Conservation (phyloP, 2,888 invertebrate species). For the Andrena fulva region DNA sequence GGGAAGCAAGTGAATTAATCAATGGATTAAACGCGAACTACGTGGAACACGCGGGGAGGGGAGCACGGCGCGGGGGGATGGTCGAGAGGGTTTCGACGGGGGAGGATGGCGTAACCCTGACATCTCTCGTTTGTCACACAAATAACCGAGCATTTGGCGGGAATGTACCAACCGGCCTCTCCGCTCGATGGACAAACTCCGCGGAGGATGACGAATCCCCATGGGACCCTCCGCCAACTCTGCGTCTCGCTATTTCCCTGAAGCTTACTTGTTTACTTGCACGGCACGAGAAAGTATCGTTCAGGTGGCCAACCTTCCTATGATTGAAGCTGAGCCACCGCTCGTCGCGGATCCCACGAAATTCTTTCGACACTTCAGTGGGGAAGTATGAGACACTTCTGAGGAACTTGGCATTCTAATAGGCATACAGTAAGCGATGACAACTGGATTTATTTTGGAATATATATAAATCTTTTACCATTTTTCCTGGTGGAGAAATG, state of each 20-base stretch:
- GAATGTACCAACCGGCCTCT: slow-evolving; percentile 65
- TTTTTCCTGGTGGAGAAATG: no score
- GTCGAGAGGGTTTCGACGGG: slow-evolving; percentile 52
- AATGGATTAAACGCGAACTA: slow-evolving; percentile 81
- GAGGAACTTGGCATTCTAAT: no score
- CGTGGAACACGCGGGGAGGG: slow-evolving; percentile 65
- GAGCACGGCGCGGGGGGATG: slow-evolving; percentile 40
- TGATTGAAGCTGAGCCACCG: neutral
- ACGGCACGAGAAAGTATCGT: slow-evolving; percentile 33
- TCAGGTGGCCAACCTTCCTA: neutral
- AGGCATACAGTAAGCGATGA: no score
- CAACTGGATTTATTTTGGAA: no score
- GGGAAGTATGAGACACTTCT: no score
- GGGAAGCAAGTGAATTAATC: slow-evolving; percentile 82
- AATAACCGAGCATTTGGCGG: slow-evolving; percentile 83
- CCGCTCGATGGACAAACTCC: slow-evolving; percentile 78
- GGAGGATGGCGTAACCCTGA: slow-evolving; percentile 72
- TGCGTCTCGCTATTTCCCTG: slow-evolving; percentile 63
- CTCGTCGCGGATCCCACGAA: no score
- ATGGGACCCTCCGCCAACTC: slow-evolving; percentile 56
- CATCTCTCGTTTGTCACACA: slow-evolving; percentile 84
- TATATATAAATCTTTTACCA: no score
- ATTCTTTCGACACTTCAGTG: no score
- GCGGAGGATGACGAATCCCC: slow-evolving; percentile 79
- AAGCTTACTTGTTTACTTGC: slow-evolving; percentile 43